Evolutionary conservation across 1,140 invertebrate genomes (phyloP), one percentile per base, ranked within the genome.

Genomic region (Brachionus koreanus): DNA sequence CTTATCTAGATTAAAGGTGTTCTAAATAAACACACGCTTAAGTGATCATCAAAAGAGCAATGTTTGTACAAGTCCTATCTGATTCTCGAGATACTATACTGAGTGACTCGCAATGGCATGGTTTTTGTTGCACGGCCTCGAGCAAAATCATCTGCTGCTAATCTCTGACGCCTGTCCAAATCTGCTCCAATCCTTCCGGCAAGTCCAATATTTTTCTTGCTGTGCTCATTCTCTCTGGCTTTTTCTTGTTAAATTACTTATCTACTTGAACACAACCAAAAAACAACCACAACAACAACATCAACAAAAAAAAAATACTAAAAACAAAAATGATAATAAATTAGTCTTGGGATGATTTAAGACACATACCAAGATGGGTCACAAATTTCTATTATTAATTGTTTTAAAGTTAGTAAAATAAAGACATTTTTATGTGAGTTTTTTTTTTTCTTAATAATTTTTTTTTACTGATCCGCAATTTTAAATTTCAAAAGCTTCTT

Each of bases 11-110:
- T 57, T 5, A 69, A 69, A 69, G 35, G 65, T 69, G 65, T 69
- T 39, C 37, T 37, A 69, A 69, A 69, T 69, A 69, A 69, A 19
- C 65, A 69, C 65, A 69, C 37, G 65, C 33, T 65, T 69, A 19
- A 69, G 29, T 69, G 65, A 69, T 69, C 65, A 69, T 69, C 65
- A 39, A 69, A 69, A 33, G 33, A 65, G n/a, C 4, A 65, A 65
- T 65, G 25, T 33, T 65, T 33, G 33, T 37, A 29, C 63, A 37
- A 65, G 25, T 65, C 63, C 33, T 65, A 65, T 65, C 63, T 65
- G 63, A 65, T 65, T 65, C 49, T n/a, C 13, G 43, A n/a, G 43
- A 49, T 13, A 49, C 13, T 13, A 49, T 13, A 49, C 13, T 13
- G 42, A 46, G 10, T 13, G 43, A 49, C 43, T 49, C 43, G 43